Evolutionary conservation across 37 sponge, comb jelly and placozoan genomes (phyloP), one percentile per base, ranked within the genome.

Genomic region (Chondrosia reniformis): DNA sequence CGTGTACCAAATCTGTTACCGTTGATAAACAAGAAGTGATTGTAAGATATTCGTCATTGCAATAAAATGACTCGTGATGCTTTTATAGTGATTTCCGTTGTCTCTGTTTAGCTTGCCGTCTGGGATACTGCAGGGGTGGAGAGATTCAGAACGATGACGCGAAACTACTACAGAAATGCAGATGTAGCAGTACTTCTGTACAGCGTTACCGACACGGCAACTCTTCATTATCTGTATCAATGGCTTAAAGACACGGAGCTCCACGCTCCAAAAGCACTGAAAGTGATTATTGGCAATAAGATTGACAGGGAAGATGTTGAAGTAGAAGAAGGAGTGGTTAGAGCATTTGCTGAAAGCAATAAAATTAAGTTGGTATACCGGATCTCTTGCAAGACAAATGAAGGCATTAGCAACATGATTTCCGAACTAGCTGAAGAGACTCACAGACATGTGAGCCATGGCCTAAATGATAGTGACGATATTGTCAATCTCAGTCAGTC

Each of bases 271-370:
- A 83, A 86, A 75, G 95, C 95, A 28, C 55, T 79, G 54, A 75
- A 84, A 45, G 87, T 94, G 84, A 82, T 94, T 25, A 31, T 94
- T 1, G 95, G 95, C 49, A 94, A 94, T 78, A 94, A 93, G 79
- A 80, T 46, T 25, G 95, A 94, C 65, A 80, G 87, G 15, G 88
- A 89, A 13, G 52, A 77, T 15, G 25, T 52, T 49, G 95, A 89
- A 59, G 79, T 94, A 13, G 95, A 94, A n/a, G 63, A 77, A n/a
- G 76, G 56, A 25, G 87, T 90, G 0, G 86, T 88, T 12, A 43
- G 85, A 41, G 72, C 83, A 3, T 94, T 89, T 80, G 95, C 95
- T 1, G 71, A 76, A 6, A 69, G 78, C 22, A 84, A 94, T 52
- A 81, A 86, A 31, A 89, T 94, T 61, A 84, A 85, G 19, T 61